Evolutionary conservation across 2,113 vertebrate species (phyloP).

Genomic region (Platysternon megacephalum): DNA sequence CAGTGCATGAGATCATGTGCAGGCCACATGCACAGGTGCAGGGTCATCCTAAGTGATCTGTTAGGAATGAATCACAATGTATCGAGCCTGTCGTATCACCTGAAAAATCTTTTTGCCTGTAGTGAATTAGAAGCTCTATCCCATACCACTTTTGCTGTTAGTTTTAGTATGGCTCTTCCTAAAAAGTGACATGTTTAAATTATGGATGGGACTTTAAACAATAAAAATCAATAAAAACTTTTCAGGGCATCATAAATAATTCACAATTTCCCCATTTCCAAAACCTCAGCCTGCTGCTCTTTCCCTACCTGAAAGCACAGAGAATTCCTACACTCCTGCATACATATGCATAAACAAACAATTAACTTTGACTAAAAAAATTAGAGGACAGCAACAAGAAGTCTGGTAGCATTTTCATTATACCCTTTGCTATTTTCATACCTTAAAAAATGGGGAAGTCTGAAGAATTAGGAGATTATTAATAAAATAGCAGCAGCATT

Average conservation of each 20-base stretch:
- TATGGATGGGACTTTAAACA: background rate
- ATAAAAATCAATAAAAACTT: background rate
- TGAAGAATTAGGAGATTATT: background rate
- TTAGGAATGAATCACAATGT: background rate
- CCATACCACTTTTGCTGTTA: background rate
- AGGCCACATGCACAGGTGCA: background rate
- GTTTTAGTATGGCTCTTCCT: background rate
- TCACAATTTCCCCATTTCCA: background rate
- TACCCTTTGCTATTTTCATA: conserved; percentile 1
- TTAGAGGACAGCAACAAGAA: conserved; percentile 30
- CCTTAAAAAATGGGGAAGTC: background rate
- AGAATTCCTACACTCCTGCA: conserved; percentile 36
- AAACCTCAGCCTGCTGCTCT: conserved; percentile 27
- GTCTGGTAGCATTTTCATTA: conserved; percentile 1
- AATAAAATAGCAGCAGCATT: accelerated
- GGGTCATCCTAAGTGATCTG: background rate
- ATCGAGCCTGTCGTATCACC: background rate
- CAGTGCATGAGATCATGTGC: accelerated
- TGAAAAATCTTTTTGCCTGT: background rate
- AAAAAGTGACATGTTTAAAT: background rate
- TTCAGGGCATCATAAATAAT: conserved; percentile 8
- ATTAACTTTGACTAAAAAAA: conserved; percentile 8
- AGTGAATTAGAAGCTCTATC: background rate
- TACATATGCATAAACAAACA: conserved; percentile 23
- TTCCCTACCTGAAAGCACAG: conserved; percentile 20